Base-by-base conservation (phyloP, 2,888 invertebrate species). In the Odontocolon sp. region DNA sequence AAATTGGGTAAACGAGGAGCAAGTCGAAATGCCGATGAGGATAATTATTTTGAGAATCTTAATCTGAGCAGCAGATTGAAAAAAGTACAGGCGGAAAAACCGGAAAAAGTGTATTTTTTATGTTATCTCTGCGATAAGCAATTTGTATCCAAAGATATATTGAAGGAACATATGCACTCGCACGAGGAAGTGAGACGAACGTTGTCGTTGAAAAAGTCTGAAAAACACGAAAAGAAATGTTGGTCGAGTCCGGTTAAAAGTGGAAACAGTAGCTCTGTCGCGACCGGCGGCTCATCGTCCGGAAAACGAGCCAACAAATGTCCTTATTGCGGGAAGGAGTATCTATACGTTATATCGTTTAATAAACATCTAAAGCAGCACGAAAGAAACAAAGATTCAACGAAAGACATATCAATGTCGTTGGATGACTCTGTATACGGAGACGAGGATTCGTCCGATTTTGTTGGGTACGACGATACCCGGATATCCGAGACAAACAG, bases 151-250 rank as follows among this genome's bases (percentile, higher is more conserved):
- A 90, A 90, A 45, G 84, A 81, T n/a, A 80, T 88, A 6, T 71
- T 90, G 9, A 90, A 88, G 31, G 90, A 90, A 28, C 90, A 90
- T 54, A 89, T 90, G 89, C 87, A 88, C 36, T 89, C 87, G 0
- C 90, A 90, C 38, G 89, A 89, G 33, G 90, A 90, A 80, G 87
- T 90, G 0, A 80, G 88, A 38, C 84, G 83, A 63, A 83, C 86
- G 2, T 67, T 90, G 38, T 83, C 87, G 0, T 33, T 87, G 11
- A 83, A 85, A 21, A 85, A 83, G 52, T 82, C 80, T 23, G 85
- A 87, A 2, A 87, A 84, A 21, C 67, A 79, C 2, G 87, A 88
- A 1, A 87, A 86, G 38, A 63, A 77, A 1, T n/a, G n/a, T n/a
- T n/a, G n/a, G n/a, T 78, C 77, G 23, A 73, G 38, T 18, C 54